phyloP scores from a whole-genome alignment of 1,140 invertebrate species.

The Drosophila varians region DNA sequence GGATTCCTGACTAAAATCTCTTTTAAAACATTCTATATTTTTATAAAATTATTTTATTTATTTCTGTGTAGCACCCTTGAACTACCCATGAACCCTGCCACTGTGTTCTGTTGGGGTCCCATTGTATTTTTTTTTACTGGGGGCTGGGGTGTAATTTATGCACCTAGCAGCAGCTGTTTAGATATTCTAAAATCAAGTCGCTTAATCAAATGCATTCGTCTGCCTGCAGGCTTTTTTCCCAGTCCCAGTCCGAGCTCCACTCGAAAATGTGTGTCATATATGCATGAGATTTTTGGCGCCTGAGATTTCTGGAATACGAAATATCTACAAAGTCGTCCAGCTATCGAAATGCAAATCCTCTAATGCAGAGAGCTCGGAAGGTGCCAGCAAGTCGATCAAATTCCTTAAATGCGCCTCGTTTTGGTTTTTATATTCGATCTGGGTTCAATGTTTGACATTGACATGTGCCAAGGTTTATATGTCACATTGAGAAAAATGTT shows the following conservation, averaged over 20 bases:
- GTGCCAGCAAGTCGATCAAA: conserved; percentile 73
- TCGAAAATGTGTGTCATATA: conserved; percentile 65
- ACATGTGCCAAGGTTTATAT: conserved; percentile 62
- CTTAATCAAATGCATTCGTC: conserved; percentile 62
- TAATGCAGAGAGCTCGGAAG: conserved; percentile 63
- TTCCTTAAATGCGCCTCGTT: conserved; percentile 65
- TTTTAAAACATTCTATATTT: too few relatives aligned
- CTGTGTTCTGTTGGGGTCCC: not conserved
- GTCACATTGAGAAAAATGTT: not conserved
- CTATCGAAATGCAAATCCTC: conserved; percentile 57
- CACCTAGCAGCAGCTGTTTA: conserved; percentile 37
- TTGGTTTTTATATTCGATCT: not conserved
- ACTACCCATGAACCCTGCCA: conserved; percentile 44
- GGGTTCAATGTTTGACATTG: conserved; percentile 72
- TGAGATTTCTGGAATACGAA: conserved; percentile 45
- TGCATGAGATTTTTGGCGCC: conserved; percentile 75
- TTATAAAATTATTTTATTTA: too few relatives aligned
- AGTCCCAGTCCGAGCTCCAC: not conserved
- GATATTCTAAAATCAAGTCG: conserved; percentile 60
- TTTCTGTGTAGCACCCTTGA: conserved; percentile 47
- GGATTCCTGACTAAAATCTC: too few relatives aligned
- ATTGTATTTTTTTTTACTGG: not conserved
- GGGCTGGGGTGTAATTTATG: conserved; percentile 49
- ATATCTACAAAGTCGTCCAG: conserved; percentile 6
- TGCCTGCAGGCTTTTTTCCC: conserved; percentile 44